Conservation (phyloP, 2,113 vertebrate genomes). For the Mus pahari region DNA sequence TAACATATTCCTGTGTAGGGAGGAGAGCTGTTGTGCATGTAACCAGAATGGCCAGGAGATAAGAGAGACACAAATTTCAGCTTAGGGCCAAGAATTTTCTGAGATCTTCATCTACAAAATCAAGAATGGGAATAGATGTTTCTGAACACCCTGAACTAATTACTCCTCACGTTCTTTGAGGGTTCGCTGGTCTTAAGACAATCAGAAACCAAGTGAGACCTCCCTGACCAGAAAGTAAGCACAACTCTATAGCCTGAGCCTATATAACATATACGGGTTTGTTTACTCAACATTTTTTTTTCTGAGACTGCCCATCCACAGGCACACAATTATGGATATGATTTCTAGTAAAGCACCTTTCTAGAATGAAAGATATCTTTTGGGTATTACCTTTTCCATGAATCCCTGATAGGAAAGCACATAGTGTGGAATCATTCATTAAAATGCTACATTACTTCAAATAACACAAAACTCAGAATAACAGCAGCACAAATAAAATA, state of each 20-base stretch:
- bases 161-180: not conserved
- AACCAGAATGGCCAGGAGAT: not conserved
- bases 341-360: not conserved
- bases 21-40: not conserved
- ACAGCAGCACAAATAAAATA: not conserved
- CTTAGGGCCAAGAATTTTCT: not conserved
- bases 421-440: not conserved
- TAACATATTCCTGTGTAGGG: not conserved
- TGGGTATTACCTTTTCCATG: not conserved
- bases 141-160: not conserved
- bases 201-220: not conserved
- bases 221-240: not conserved
- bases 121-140: not conserved
- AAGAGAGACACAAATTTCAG: not conserved
- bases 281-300: not conserved
- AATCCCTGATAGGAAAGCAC: not conserved
- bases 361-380: not conserved
- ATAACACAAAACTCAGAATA: not conserved
- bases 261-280: not conserved
- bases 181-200: not conserved
- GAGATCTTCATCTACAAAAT: not conserved
- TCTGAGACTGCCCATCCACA: not conserved
- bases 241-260: not conserved
- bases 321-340: not conserved
- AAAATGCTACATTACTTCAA: conserved; percentile 25